Evolutionary conservation across 2,113 vertebrate genomes (phyloP), one percentile per base, ranked within the genome.

Genomic region (Elaphurus davidianus): DNA sequence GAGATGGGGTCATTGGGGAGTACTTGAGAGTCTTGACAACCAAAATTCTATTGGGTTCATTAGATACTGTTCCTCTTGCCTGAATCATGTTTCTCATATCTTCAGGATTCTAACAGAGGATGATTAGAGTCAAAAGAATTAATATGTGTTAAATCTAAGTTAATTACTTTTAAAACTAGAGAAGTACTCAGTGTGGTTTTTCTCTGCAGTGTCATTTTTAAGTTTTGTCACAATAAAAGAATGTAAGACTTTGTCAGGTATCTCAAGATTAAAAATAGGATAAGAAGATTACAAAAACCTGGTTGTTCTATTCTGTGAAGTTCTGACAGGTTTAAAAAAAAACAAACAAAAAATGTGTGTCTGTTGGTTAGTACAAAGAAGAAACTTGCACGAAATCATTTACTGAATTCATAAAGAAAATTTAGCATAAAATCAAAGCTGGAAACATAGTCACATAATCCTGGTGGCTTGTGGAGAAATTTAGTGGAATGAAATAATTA

Each of bases 241-340:
- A 64, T 79, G 5, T 54, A 88, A 90, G 60, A 76, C 76, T 85
- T 96, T 97, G 30, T 96, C 30, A 95, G 30, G 30, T 95, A 90
- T n/a, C 17, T 96, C 90, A 92, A 93, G 30, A 91, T 90, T 94
- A 95, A 97, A 98, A 97, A 96, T 95, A 90, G 54, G 17, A 82
- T 96, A 87, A 96, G 57, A 97, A 90, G 57, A 91, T 93, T 94
- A 96, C 10, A 89, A 83, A 92, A 93, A 67, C 19, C 52, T 85
- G 36, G 1, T 19, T 64, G 55, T 93, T 71, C n/a, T 93, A 57
- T 94, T 94, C 17, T 71, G 6, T 97, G 86, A 96, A 14, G 30
- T 19, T 71, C n/a, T 85, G 78, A 96, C 67, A 94, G 27, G 17
- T 76, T 96, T 33, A 55, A 82, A 87, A 50, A 60, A 27, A 94